A percentile compares a stretch with the other conserved stretches of the same genome.
Evolutionary conservation across 2,113 vertebrate genomes (phyloP).

Genomic region (Meles meles): DNA sequence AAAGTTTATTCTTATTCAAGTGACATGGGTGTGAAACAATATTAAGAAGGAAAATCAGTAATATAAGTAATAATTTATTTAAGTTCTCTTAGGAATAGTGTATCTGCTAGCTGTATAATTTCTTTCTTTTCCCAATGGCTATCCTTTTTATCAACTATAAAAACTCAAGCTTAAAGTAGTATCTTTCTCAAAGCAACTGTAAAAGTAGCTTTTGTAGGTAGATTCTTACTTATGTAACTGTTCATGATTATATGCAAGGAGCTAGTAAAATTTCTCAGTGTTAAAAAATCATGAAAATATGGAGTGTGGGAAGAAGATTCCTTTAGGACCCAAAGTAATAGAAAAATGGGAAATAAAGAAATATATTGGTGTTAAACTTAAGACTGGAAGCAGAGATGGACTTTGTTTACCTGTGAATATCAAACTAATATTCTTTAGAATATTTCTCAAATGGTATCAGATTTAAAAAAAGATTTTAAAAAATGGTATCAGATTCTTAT

Average conservation of each 20-base stretch:
- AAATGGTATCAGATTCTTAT: neutral
- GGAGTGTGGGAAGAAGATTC: neutral
- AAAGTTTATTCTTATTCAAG: constrained; percentile 49
- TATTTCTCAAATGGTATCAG: constrained; percentile 24
- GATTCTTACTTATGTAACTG: neutral
- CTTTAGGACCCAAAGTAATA: neutral
- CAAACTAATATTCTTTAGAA: neutral
- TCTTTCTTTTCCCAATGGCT: constrained; percentile 49
- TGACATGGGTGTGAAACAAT: constrained; percentile 39
- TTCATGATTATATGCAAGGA: constrained; percentile 11
- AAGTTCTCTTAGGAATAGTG: constrained; percentile 36
- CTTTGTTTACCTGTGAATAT: neutral
- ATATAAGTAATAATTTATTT: constrained; percentile 49
- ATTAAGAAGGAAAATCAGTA: constrained; percentile 41
- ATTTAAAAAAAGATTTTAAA: neutral
- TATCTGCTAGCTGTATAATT: neutral
- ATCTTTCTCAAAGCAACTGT: constrained; percentile 32
- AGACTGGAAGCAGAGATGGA: neutral
- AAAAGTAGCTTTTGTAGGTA: neutral
- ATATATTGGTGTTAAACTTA: neutral
- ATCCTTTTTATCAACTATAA: constrained; percentile 12
- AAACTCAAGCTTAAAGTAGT: constrained; percentile 45
- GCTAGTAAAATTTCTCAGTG: constrained; percentile 10
- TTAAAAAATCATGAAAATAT: constrained; percentile 31
- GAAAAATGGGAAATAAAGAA: neutral